Evolutionary conservation across 2,888 invertebrate species (phyloP), one percentile per base, ranked within the genome.

Genomic region (Hydropsyche betteni): DNA sequence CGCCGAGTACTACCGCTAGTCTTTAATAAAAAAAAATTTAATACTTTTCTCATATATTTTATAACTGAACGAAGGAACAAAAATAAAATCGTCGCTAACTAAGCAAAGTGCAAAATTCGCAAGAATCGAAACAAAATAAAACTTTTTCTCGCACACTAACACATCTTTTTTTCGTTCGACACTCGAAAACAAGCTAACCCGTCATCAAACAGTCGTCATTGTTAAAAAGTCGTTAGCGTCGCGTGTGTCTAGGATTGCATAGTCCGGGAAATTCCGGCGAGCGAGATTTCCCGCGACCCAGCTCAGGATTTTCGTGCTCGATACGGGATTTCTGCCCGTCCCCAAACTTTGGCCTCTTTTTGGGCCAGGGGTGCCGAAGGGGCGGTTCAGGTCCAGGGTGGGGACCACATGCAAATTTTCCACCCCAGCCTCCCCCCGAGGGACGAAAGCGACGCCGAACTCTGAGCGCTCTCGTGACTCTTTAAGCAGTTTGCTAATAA

Each of bases 191-290:
- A 24, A 58, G 24, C 58, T 14, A 58, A 16, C 58, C 44, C 58
- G 64, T 36, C 64, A 64, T 64, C 64, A 64, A 64, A 64, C 64
- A 36, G 64, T 64, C 64, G 64, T 64, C 64, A 64, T 36, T 34
- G 64, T 64, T 64, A 64, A 64, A 64, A 64, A 36, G 36, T 64
- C 64, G 64, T 64, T 64, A 64, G 64, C 34, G 34, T 36, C 44
- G 33, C 61, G 6, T 33, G 24, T 24, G 33, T 64, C 44, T 44
- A 44, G 44, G 44, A 44, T 24, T 24, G 24, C 24, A 24, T 24
- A 44, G 7, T 44, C 44, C 44, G 44, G 44, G 44, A 44, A 44
- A 44, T 44, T 44, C 44, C 44, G 44, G 10, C 44, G 44, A 44
- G 44, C 44, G 44, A 44, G 44, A 44, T 44, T 44, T 44, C 3